These are phyloP conservation scores for Glareola pratincola DNA, from an alignment of 2,113 vertebrate species.

Conservation along the genomic window DNA sequence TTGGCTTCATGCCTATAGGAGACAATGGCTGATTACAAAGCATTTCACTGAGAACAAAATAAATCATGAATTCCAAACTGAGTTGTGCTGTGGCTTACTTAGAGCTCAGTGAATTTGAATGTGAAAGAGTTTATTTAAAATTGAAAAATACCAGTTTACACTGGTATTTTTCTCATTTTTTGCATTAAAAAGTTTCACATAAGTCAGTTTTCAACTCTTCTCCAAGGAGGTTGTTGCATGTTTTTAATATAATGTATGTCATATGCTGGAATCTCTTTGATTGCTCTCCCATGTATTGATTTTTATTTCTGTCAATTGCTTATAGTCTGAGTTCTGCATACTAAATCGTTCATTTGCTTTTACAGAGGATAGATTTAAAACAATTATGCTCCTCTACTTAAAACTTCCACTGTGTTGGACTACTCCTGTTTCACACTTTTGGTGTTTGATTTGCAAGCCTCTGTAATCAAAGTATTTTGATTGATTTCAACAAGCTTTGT, in stretches of 20 bases:
- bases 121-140: not conserved
- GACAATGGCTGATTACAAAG: not conserved
- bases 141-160: not conserved
- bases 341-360: not conserved
- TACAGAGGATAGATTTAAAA: not conserved
- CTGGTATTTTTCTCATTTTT: not conserved
- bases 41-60: not conserved
- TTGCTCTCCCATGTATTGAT: not conserved
- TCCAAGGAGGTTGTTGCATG: not conserved
- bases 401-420: not conserved
- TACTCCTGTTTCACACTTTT: not conserved
- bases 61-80: not conserved
- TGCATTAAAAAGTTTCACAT: not conserved
- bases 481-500: not conserved
- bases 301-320: not conserved
- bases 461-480: not conserved
- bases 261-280: not conserved
- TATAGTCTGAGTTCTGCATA: not conserved
- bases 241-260: not conserved
- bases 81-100: not conserved
- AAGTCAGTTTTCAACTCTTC: not conserved
- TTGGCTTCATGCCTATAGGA: not conserved
- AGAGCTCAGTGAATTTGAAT: not conserved
- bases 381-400: not conserved
- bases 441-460: not conserved